phyloP scores from a whole-genome alignment of 2,113 vertebrate species.

The Mobula birostris region DNA sequence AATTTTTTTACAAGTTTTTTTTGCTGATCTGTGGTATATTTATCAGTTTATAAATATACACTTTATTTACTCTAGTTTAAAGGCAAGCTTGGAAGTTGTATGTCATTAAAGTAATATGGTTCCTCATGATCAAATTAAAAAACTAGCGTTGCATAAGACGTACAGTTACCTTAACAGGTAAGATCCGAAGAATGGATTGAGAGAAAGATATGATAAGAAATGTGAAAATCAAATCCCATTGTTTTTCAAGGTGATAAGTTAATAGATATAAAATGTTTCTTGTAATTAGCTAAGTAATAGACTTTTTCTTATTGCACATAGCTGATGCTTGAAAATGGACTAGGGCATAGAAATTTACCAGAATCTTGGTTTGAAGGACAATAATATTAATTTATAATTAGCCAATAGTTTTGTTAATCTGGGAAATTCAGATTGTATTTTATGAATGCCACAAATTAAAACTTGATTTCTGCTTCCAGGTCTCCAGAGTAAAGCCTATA shows the following conservation, averaged over 20 bases:
- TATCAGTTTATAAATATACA: too few relatives aligned
- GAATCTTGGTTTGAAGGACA: not conserved
- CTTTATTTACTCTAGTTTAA: not conserved
- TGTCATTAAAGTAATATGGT: not conserved
- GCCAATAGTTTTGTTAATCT: not conserved
- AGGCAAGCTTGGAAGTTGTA: not conserved
- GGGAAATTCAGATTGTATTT: constrained; percentile 11
- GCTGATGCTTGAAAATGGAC: not conserved
- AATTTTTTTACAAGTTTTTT: too few relatives aligned
- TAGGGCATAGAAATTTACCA: not conserved
- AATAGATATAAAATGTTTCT: not conserved
- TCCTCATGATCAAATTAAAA: not conserved
- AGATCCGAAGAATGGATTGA: not conserved
- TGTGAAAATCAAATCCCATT: not conserved
- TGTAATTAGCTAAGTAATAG: not conserved
- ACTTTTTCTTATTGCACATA: not conserved
- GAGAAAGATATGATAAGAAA: not conserved
- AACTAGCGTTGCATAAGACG: not conserved
- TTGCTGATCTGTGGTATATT: too few relatives aligned
- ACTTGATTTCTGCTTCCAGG: not conserved
- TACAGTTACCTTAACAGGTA: not conserved
- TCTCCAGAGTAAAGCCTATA: not conserved
- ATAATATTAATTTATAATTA: not conserved
- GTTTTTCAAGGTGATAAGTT: not conserved
- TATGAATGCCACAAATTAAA: not conserved